Evolutionary conservation across 1,140 invertebrate genomes (phyloP).

Genomic region (Bathynomus jamesi): DNA sequence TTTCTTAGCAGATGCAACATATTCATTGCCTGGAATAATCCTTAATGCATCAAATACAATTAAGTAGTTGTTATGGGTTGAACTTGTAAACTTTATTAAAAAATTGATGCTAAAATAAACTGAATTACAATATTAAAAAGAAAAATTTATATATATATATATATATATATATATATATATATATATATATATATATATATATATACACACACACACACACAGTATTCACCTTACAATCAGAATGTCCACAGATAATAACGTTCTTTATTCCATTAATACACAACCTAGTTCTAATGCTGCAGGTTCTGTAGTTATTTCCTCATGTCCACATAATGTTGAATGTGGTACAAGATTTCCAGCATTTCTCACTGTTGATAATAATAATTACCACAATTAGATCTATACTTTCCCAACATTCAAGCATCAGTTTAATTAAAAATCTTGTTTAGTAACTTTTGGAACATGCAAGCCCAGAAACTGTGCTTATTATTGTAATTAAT

Average conservation of each 20-base stretch:
- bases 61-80: no score
- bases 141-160: no score
- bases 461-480: no score
- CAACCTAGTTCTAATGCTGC: slow-evolving; percentile 89
- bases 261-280: slow-evolving; percentile 82
- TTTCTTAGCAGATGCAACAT: slow-evolving; percentile 73
- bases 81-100: no score
- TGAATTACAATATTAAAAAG: no score
- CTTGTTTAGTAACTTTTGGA: no score
- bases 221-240: slow-evolving; percentile 74
- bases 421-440: no score
- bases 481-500: no score
- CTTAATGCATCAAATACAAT: neutral
- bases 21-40: slow-evolving; percentile 68
- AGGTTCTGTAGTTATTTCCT: slow-evolving; percentile 83
- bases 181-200: neutral
- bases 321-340: slow-evolving; percentile 75
- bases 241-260: slow-evolving; percentile 92
- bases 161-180: slow-evolving; percentile 3
- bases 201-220: neutral
- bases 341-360: slow-evolving; percentile 87
- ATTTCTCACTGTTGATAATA: slow-evolving; percentile 68
- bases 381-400: no score
- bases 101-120: no score
- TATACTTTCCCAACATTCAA: no score